Evolutionary conservation across 2,113 vertebrate genomes (phyloP), one percentile per base, ranked within the genome.

Genomic region (Polyodon spathula): DNA sequence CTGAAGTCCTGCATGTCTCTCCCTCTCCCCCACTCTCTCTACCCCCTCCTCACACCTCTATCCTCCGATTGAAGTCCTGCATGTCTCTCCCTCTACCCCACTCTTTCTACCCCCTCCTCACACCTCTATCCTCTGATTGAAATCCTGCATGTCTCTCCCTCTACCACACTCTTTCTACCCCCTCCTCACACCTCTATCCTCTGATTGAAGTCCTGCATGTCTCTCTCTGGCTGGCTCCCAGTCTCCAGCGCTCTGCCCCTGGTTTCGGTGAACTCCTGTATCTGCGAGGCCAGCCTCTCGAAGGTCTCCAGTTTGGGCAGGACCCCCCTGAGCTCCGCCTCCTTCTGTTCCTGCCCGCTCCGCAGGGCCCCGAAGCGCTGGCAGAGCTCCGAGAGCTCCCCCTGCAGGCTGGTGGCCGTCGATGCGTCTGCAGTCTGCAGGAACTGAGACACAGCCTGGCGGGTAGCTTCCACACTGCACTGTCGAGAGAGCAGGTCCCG

Each of bases 401-500:
- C 72, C 77, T 88, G 92, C 64, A 98, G 88, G 42, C 84, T 82
- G 0, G 88, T 79, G 3, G 91, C 90, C 0, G 90, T 83, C 63
- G 78, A 65, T 48, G 87, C 81, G 60, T 97, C 93, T 0, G 93
- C 81, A 0, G 89, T 89, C 76, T 88, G 88, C 4, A 82, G 83
- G 61, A 99, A 94, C 6, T 54, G 83, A 0, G 85, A 90, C 54
- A 98, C 84, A 46, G 95, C 93, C 66, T 96, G 92, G 0, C 77
- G 81, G 0, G 91, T 96, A 54, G 94, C 89, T 0, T 97, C 93
- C 66, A 99, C 84, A 41, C 93, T 93, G 81, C 94, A 93, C 73
- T 81, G 94, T 51, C 93, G 83, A 59, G 94, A 85, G 58, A 91
- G 83, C 0, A 99, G 87, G 78, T 99, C 95, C 77, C 97, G 93